phyloP scores from a whole-genome alignment of 1,140 invertebrate species.

The Myzus persicae region DNA sequence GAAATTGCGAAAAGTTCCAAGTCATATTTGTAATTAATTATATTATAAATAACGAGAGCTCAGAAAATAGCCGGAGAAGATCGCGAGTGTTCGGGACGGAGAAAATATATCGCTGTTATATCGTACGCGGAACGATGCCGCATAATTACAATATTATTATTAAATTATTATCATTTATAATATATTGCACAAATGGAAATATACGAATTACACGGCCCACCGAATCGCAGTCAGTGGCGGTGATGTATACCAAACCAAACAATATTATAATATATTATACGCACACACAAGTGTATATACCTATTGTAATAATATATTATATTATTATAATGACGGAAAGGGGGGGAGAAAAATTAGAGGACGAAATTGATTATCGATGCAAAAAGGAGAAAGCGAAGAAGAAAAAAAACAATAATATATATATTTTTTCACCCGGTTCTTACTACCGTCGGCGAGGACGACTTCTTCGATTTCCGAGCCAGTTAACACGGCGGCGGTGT shows the following conservation, averaged over 20 bases:
- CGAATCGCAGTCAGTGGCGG: neutral
- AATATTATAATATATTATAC: slow-evolving; percentile 4
- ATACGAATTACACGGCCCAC: slow-evolving; percentile 30
- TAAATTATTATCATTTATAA: neutral
- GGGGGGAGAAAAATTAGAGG: slow-evolving; percentile 45
- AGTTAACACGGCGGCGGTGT: slow-evolving; percentile 43
- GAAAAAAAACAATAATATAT: slow-evolving; percentile 30
- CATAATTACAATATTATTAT: neutral
- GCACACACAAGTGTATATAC: neutral
- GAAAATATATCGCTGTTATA: too few relatives aligned
- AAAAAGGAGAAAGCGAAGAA: neutral
- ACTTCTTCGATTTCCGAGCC: slow-evolving; percentile 55
- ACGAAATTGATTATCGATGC: slow-evolving; percentile 57
- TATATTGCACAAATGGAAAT: neutral
- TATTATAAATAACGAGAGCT: neutral
- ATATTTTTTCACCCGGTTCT: slow-evolving; percentile 1
- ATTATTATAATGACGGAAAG: neutral
- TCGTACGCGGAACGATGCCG: neutral
- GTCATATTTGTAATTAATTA: too few relatives aligned
- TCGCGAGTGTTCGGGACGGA: neutral
- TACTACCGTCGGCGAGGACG: neutral
- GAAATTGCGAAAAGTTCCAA: neutral
- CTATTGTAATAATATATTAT: neutral
- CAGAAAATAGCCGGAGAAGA: neutral
- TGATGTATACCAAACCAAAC: neutral